A percentile compares a stretch with the other conserved stretches of the same genome.
These are phyloP conservation scores for Aplocera efformata DNA, from an alignment of 2,888 invertebrate genomes.

Conservation along the genomic window DNA sequence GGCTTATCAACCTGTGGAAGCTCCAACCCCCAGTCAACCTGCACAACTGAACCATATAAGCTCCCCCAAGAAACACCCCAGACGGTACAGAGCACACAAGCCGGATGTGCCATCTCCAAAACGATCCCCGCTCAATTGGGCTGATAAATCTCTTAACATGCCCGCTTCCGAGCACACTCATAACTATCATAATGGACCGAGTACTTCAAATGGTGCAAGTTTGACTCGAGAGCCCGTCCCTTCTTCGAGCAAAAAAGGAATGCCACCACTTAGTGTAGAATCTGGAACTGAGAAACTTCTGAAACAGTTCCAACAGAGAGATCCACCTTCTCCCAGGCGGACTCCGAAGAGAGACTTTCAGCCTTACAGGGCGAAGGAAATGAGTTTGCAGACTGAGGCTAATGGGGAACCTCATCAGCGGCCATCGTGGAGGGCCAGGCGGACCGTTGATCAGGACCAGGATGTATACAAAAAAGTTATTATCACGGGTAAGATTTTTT, in stretches of 20 bases:
- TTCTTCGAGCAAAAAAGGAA: too few relatives aligned
- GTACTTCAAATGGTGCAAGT: too few relatives aligned
- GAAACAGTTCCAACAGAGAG: too few relatives aligned
- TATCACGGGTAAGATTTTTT: slow-evolving; percentile 34
- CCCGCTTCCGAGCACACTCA: too few relatives aligned
- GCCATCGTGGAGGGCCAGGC: slow-evolving; percentile 1
- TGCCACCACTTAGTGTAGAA: too few relatives aligned
- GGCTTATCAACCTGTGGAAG: slow-evolving; percentile 17
- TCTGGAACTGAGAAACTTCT: too few relatives aligned
- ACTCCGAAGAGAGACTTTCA: background rate
- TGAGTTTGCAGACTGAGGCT: background rate
- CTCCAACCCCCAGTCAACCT: slow-evolving; percentile 3
- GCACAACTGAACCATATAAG: background rate
- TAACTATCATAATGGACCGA: too few relatives aligned
- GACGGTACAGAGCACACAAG: background rate
- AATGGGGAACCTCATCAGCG: background rate
- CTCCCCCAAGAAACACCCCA: background rate
- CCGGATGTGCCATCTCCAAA: too few relatives aligned
- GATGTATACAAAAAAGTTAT: slow-evolving; percentile 16
- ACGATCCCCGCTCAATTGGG: too few relatives aligned
- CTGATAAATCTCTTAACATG: too few relatives aligned
- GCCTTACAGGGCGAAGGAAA: background rate
- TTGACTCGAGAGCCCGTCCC: too few relatives aligned
- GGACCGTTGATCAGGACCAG: background rate
- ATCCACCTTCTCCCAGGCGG: background rate